A percentile compares a stretch with the other conserved stretches of the same genome.
Evolutionary conservation across 2,888 invertebrate genomes (phyloP).

Genomic region (Trachelus troglodyta): DNA sequence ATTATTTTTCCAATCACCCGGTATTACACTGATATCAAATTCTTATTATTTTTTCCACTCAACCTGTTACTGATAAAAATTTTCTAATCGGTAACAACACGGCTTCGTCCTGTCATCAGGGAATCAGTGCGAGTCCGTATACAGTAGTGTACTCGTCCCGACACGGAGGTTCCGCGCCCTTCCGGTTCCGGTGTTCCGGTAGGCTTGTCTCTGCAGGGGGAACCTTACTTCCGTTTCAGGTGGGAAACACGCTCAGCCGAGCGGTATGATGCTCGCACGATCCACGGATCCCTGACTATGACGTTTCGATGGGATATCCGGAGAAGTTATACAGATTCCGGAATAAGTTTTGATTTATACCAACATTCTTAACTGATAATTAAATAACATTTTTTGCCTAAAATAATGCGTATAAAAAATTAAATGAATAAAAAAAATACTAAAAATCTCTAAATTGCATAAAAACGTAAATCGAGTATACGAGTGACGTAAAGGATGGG

Average conservation of each 20-base stretch:
- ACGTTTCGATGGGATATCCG: background rate
- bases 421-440: background rate
- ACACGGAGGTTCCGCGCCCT: slow-evolving; percentile 62
- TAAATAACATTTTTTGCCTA: background rate
- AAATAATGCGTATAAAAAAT: background rate
- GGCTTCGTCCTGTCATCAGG: slow-evolving; percentile 47
- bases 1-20: background rate
- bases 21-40: background rate
- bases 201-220: slow-evolving; percentile 56
- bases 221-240: slow-evolving; percentile 37
- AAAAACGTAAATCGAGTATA: background rate
- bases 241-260: slow-evolving; percentile 64
- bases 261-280: slow-evolving; percentile 27
- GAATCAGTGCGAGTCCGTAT: slow-evolving; percentile 61
- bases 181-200: slow-evolving; percentile 68
- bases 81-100: background rate
- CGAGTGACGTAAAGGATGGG: background rate
- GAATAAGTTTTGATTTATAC: background rate
- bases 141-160: slow-evolving; percentile 41
- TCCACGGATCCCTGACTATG: slow-evolving; percentile 3
- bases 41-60: background rate
- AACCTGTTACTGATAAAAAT: background rate
- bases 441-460: background rate
- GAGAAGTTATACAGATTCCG: background rate
- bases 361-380: background rate